These are phyloP conservation scores for Gymnobelideus leadbeateri DNA, from an alignment of 2,113 vertebrate species.

Conservation along the genomic window DNA sequence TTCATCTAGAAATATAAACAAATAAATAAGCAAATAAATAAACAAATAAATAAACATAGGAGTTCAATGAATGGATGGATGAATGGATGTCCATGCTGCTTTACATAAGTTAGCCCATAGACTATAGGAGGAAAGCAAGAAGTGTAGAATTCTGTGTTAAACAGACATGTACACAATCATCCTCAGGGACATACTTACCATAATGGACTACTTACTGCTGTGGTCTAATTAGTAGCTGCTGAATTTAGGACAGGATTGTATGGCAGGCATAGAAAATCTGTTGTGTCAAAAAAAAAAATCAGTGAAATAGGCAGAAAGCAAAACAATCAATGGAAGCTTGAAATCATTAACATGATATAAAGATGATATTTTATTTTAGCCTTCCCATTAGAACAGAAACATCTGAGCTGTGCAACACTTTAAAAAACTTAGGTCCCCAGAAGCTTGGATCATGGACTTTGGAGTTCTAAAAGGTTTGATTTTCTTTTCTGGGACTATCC, in stretches of 20 bases:
- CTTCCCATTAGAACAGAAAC: background rate
- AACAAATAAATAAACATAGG: conserved; percentile 40
- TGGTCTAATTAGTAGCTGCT: conserved; percentile 62
- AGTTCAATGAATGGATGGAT: background rate
- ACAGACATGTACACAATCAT: background rate
- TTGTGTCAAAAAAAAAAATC: conserved; percentile 32
- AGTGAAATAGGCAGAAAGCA: conserved; percentile 54
- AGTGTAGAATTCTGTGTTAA: background rate
- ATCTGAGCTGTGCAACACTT: background rate
- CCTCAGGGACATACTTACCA: conserved; percentile 45
- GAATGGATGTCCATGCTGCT: background rate
- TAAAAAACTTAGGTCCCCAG: background rate
- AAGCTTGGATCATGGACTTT: background rate
- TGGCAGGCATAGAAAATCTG: conserved; percentile 50
- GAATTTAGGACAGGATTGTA: conserved; percentile 58
- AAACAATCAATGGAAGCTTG: conserved; percentile 12
- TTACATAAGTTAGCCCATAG: background rate
- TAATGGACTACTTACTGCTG: conserved; percentile 33
- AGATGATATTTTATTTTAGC: background rate
- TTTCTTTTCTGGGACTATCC: conserved; percentile 36
- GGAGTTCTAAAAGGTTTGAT: background rate
- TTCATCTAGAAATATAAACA: background rate
- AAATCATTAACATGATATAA: conserved; percentile 33
- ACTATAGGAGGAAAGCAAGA: background rate
- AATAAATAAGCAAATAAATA: conserved; percentile 48